Conservation (phyloP, 2,797 vertebrate species). For the Cryptoprocta ferox region DNA sequence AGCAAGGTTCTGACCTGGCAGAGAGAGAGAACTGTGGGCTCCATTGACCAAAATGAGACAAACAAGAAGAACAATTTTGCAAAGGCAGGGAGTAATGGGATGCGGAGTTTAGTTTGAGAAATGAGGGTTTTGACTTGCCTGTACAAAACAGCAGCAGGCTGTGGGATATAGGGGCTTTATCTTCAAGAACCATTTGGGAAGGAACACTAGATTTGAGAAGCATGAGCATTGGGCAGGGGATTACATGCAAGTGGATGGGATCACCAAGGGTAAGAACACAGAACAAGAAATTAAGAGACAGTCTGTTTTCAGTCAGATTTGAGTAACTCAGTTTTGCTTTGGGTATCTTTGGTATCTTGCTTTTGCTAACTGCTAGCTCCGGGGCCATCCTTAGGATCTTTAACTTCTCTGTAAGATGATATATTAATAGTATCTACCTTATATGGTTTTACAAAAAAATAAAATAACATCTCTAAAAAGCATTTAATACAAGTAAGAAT, state of each 20-base stretch:
- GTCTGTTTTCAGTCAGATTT: not conserved
- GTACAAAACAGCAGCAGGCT: not conserved
- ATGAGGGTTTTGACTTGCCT: not conserved
- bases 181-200: not conserved
- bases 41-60: not conserved
- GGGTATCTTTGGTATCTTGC: not conserved
- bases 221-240: not conserved
- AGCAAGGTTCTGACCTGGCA: not conserved
- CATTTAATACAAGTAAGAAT: not conserved
- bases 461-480: not conserved
- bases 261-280: not conserved
- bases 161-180: rapidly evolving
- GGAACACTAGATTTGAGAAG: not conserved
- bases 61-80: not conserved
- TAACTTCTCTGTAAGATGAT: not conserved
- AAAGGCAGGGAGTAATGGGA: not conserved
- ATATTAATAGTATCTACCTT: not conserved
- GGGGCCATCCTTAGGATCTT: not conserved
- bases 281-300: not conserved
- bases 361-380: not conserved
- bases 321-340: not conserved
- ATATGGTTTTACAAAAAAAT: not conserved
- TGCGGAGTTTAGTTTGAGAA: not conserved
- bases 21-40: not conserved
- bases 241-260: not conserved